Conservation (phyloP, 2,113 vertebrate genomes). For the Scalopus aquaticus region DNA sequence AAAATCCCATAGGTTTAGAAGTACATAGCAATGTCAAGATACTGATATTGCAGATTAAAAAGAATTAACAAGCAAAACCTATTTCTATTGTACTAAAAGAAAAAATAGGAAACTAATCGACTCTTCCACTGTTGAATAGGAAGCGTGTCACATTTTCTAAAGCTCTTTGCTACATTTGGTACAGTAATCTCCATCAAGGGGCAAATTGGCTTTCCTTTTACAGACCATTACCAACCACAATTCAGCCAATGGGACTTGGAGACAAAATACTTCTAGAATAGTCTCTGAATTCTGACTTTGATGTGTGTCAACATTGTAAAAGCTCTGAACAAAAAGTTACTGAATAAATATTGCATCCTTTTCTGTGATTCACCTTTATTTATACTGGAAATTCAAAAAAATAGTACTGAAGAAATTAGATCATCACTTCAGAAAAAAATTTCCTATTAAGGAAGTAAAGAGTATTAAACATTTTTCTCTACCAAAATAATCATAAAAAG, state of each 20-base stretch:
- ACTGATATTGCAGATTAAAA: constrained; percentile 35
- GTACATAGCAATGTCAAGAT: constrained; percentile 41
- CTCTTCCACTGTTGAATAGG: constrained; percentile 67
- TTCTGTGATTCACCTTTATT: background rate
- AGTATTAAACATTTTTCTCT: background rate
- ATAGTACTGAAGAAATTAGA: background rate
- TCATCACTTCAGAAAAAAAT: background rate
- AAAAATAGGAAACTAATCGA: constrained; percentile 65
- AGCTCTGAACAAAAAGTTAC: constrained; percentile 22
- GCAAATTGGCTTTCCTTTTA: constrained; percentile 82
- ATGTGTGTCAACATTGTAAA: constrained; percentile 63
- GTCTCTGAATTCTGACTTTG: constrained; percentile 54
- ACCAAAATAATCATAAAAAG: background rate
- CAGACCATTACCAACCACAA: constrained; percentile 79
- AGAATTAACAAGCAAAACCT: constrained; percentile 64
- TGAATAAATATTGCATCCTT: background rate
- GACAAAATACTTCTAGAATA: constrained; percentile 74
- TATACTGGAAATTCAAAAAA: background rate
- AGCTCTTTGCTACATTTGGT: constrained; percentile 83
- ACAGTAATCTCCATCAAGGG: constrained; percentile 82
- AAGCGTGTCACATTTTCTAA: constrained; percentile 73
- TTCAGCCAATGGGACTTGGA: constrained; percentile 71
- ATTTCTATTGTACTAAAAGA: constrained; percentile 18
- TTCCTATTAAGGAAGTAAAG: background rate
- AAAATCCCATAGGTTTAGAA: background rate